Conservation (phyloP, 2,888 invertebrate genomes). For the Ptychoptera albimana region DNA sequence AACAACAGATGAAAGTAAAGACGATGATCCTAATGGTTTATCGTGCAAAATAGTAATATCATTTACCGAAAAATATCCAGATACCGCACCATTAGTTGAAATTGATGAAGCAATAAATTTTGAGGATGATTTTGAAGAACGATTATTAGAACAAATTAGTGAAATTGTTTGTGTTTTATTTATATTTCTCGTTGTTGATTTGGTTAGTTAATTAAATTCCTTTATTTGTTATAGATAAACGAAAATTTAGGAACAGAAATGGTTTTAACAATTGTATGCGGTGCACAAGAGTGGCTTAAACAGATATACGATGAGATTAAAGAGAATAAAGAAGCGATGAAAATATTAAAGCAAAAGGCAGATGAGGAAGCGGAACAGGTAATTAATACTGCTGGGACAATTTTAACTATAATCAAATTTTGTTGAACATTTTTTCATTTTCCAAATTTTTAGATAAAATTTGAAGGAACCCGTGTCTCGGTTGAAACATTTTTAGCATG, state of each 20-base stretch:
- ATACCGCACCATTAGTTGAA: constrained; percentile 66
- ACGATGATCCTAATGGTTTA: constrained; percentile 52
- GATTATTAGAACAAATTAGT: constrained; percentile 47
- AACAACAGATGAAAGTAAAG: constrained; percentile 54
- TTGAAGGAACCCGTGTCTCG: constrained; percentile 89
- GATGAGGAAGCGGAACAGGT: constrained; percentile 82
- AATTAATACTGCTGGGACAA: no score
- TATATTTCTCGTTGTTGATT: background rate
- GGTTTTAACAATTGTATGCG: constrained; percentile 89
- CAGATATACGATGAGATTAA: constrained; percentile 66
- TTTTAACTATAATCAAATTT: background rate
- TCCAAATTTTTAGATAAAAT: constrained; percentile 50
- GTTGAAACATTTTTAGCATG: constrained; percentile 91
- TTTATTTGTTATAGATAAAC: constrained; percentile 39
- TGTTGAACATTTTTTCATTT: background rate
- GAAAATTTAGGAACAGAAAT: constrained; percentile 95
- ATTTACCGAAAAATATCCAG: constrained; percentile 78
- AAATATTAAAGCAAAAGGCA: constrained; percentile 47
- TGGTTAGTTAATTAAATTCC: background rate
- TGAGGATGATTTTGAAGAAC: constrained; percentile 46
- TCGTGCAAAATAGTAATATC: constrained; percentile 65
- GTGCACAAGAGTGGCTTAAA: constrained; percentile 86
- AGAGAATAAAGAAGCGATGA: constrained; percentile 40
- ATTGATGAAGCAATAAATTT: constrained; percentile 64
- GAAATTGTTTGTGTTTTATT: constrained; percentile 37